Evolutionary conservation across 2,888 invertebrate species (phyloP).

Genomic region (Sinhomidia bicolor): DNA sequence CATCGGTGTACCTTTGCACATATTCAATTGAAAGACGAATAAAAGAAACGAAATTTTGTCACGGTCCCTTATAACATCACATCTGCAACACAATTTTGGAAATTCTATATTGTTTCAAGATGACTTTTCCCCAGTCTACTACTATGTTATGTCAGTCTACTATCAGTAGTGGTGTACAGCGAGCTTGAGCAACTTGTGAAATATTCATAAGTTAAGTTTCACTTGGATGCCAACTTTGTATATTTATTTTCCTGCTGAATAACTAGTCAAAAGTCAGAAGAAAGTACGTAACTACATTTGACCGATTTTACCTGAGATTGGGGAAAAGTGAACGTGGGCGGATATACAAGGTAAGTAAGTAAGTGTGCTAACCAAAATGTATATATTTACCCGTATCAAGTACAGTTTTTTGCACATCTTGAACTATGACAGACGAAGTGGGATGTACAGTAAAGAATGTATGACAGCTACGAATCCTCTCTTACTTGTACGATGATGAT

Average conservation of each 20-base stretch:
- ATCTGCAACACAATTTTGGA: neutral
- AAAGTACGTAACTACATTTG: neutral
- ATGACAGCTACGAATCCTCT: neutral
- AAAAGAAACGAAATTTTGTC: neutral
- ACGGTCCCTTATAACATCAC: neutral
- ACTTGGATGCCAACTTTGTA: neutral
- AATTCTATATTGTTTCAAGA: neutral
- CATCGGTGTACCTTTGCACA: too few relatives aligned
- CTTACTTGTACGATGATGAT: neutral
- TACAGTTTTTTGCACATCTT: neutral
- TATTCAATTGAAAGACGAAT: neutral
- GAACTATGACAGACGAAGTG: neutral
- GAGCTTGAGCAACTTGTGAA: neutral
- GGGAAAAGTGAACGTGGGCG: neutral
- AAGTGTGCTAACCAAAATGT: neutral
- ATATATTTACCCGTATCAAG: neutral
- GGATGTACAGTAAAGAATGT: neutral
- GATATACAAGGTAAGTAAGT: neutral
- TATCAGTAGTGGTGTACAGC: neutral
- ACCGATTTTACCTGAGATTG: conserved; percentile 24
- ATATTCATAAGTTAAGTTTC: conserved; percentile 2
- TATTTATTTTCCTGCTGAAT: neutral
- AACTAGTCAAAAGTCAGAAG: neutral
- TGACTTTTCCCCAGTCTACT: neutral
- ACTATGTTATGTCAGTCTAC: too few relatives aligned